Evolutionary conservation across 2,888 invertebrate genomes (phyloP).

Genomic region (Lucinisca nassula): DNA sequence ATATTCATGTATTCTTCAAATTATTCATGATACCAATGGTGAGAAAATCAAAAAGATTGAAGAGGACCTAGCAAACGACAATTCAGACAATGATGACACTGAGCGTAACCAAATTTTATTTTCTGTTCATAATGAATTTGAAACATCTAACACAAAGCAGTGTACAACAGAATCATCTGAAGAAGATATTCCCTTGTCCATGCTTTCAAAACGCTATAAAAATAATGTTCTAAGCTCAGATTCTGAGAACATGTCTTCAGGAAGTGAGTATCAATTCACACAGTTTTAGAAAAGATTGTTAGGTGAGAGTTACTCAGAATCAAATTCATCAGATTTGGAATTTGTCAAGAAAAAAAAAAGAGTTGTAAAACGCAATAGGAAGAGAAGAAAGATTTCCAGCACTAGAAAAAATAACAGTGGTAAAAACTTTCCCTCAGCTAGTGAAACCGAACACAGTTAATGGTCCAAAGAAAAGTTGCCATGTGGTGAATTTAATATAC

Average conservation of each 20-base stretch:
- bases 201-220: constrained; percentile 25
- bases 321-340: constrained; percentile 20
- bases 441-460: neutral
- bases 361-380: neutral
- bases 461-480: neutral
- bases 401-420: neutral
- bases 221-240: constrained; percentile 2
- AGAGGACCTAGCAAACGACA: constrained; percentile 4
- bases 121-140: too few relatives aligned
- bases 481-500: neutral
- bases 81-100: neutral
- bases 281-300: constrained; percentile 20
- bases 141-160: too few relatives aligned
- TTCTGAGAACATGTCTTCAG: constrained; percentile 16
- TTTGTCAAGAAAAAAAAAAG: constrained; percentile 17
- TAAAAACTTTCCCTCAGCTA: neutral
- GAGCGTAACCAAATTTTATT: neutral
- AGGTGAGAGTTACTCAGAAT: neutral
- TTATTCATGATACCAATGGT: constrained; percentile 11
- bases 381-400: neutral
- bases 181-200: constrained; percentile 29
- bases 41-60: constrained; percentile 33
- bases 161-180: neutral
- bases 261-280: constrained; percentile 27
- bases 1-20: constrained; percentile 12